Base-by-base conservation (phyloP, 2,888 invertebrate species). In the Hylaea fasciaria region DNA sequence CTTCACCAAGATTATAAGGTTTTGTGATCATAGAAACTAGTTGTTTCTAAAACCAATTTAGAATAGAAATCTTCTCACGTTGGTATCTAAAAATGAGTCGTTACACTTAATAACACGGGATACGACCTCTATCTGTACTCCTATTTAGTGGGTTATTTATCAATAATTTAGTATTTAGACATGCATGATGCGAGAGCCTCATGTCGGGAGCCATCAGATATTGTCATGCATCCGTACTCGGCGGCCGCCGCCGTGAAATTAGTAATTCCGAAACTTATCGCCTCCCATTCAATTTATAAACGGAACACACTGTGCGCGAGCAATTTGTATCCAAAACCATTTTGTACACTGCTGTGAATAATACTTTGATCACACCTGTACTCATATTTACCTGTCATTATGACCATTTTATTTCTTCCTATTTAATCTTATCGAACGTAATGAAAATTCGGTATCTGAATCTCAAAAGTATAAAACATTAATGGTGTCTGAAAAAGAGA, bases 221-320 rank as follows among this genome's bases (percentile, higher is more conserved):
- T 74, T 82, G 79, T 84, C 82, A 78, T 74, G 68, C 71, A 77
- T 74, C 71, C 70, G 71, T 70, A 71, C 68, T 66, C 68, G 70
- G 44, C 68, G 69, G 73, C 78, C 74, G 71, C 72, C 71, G 73
- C 64, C 87, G 82, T 88, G 88, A 88, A 89, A 89, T 89, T 80
- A 78, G 78, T 88, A 89, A 89, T 89, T 80, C 77, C 70, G 66
- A 72, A 64, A 78, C 73, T 77, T 78, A 83, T 83, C 77, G 75
- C 76, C 68, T 76, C 71, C 71, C 69, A 77, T 76, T 72, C 67
- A 71, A 78, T 74, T 73, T 64, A 60, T 72, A 72, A 69, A 70
- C 65, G 66, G 49, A 56, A 57, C 60, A 52, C 62, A 52, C 50
- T 64, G 53, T 55, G 61, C 59, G 66, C 64, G 67, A 72, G 72